Evolutionary conservation across 2,888 invertebrate genomes (phyloP), one percentile per base, ranked within the genome.

Genomic region (Trichopoda pennipes): DNA sequence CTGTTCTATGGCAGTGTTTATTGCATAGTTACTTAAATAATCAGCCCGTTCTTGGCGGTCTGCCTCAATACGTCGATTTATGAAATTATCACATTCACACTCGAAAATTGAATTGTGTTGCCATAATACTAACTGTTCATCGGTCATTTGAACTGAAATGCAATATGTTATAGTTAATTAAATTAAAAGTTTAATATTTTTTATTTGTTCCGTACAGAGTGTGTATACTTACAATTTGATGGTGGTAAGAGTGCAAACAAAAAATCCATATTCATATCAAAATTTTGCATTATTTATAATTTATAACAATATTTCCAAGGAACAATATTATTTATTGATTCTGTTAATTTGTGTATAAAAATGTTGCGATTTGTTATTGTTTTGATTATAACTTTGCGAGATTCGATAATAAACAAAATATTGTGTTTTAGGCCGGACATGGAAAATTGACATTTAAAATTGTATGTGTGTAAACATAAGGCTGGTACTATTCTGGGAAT

Each of bases 61-160:
- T 28, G 81, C 69, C 61, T 85, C 85, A 16, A 87, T 85, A 10
- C 86, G 85, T 16, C 84, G 81, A 73, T 87, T 87, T 8, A 86
- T 84, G 53, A 86, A 86, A 81, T 87, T 87, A 42, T 87, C 87
- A 64, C 85, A 87, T 80, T 87, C 85, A 68, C 87, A 86, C 64
- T 86, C 85, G 72, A 86, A 85, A 7, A 86, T 81, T 8, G 87
- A 85, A 83, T 86, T 86, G 14, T 85, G 84, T 58, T 87, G 87
- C 87, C 87, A 87, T 55, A 86, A 81, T 44, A 84, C 75, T 51
- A 87, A 75, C 61, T 87, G 86, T 14, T 85, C 86, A 35, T 86
- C 85, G 12, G 86, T 86, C 87, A 87, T 87, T 76, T 86, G 79
- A 81, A 85, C 87, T 87, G 28, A 28, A 55, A 23, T 14, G 19